Conservation (phyloP, 92 coral and sea anemone genomes). For the Zoanthus sansibaricus region DNA sequence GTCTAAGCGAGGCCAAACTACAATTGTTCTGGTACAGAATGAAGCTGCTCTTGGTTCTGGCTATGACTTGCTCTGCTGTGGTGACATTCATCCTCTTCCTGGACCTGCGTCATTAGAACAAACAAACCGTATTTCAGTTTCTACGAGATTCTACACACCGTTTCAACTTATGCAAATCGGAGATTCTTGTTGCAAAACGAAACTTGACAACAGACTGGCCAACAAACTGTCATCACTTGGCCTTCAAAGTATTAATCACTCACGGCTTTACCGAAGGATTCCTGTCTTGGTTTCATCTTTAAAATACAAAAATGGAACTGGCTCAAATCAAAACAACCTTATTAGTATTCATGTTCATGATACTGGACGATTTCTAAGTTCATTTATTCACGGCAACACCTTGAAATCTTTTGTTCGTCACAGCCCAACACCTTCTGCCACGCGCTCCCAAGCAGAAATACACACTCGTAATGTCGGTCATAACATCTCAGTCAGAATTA, state of each 20-base stretch:
- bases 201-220: conserved; percentile 7
- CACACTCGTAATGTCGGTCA: neutral
- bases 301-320: conserved; percentile 12
- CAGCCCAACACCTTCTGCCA: conserved; percentile 10
- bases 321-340: neutral
- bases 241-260: neutral
- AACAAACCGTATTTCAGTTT: neutral
- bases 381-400: conserved; percentile 1
- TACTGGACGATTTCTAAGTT: neutral
- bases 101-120: neutral
- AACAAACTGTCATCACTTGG: conserved; percentile 3
- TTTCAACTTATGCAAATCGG: conserved; percentile 3
- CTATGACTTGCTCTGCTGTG: conserved; percentile 1
- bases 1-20: conserved; percentile 10
- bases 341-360: neutral
- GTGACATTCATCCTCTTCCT: neutral
- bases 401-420: neutral
- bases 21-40: neutral
- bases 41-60: conserved; percentile 12
- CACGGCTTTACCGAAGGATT: conserved; percentile 4
- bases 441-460: neutral
- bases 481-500: no score
- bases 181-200: conserved; percentile 8
- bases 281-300: conserved; percentile 1
- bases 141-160: neutral